Evolutionary conservation across 2,888 invertebrate species (phyloP).

Genomic region (Hybos culiciformis): DNA sequence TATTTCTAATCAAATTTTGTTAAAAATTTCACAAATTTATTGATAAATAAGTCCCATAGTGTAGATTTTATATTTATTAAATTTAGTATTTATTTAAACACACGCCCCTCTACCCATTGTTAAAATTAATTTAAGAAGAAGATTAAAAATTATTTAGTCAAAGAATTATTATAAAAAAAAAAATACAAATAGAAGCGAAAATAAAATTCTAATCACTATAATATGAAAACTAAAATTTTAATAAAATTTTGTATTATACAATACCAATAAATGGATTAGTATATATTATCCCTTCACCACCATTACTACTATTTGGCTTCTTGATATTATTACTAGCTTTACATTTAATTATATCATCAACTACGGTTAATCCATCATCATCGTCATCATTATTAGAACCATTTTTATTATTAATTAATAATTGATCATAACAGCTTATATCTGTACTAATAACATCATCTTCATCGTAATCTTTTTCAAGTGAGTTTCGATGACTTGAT

Average conservation of each 20-base stretch:
- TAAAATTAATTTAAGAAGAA: no score
- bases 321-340: no score
- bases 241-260: background rate
- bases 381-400: slow-evolving; percentile 9
- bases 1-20: no score
- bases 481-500: slow-evolving; percentile 34
- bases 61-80: no score
- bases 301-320: slow-evolving; percentile 24
- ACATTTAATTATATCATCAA: slow-evolving; percentile 22
- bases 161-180: no score
- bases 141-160: no score
- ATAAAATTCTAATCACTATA: no score
- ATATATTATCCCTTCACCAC: slow-evolving; percentile 32
- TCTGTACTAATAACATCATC: slow-evolving; percentile 35
- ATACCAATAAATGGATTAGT: slow-evolving; percentile 36
- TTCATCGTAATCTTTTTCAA: slow-evolving; percentile 34
- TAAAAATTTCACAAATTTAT: no score
- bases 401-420: slow-evolving; percentile 16
- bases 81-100: no score
- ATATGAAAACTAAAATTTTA: background rate
- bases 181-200: no score
- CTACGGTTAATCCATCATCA: slow-evolving; percentile 28
- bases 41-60: no score
- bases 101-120: no score
- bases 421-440: slow-evolving; percentile 34